Evolutionary conservation across 2,113 vertebrate species (phyloP).

Genomic region (Caranx ignobilis): DNA sequence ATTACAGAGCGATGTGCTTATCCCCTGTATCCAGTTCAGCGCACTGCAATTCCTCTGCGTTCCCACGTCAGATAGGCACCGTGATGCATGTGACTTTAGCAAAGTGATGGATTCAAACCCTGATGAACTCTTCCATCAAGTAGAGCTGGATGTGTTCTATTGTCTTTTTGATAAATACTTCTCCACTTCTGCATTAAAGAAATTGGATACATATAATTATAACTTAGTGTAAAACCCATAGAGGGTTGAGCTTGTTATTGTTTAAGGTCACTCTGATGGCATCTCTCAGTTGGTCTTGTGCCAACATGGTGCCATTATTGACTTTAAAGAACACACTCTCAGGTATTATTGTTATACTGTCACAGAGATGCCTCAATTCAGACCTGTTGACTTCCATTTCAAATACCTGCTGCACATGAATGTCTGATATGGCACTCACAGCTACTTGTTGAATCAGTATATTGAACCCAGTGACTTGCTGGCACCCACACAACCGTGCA

Average conservation of each 20-base stretch:
- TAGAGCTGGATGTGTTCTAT: background rate
- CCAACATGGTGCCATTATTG: constrained; percentile 9
- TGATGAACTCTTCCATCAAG: constrained; percentile 12
- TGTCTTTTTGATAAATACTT: background rate
- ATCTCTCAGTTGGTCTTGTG: background rate
- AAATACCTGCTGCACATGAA: constrained; percentile 58
- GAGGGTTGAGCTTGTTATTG: background rate
- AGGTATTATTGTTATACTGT: constrained; percentile 3
- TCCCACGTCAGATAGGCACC: constrained; percentile 61
- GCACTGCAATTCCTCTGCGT: constrained; percentile 35
- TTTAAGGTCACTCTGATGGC: background rate
- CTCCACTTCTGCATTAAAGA: background rate
- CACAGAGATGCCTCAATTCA: constrained; percentile 30
- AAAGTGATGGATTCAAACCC: constrained; percentile 16
- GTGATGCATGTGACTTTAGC: constrained; percentile 20
- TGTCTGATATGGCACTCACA: constrained; percentile 21
- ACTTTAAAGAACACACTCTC: background rate
- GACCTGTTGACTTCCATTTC: constrained; percentile 25
- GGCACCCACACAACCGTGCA: background rate
- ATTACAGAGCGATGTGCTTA: constrained; percentile 64
- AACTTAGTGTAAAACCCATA: background rate
- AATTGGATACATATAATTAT: background rate
- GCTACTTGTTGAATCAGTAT: background rate
- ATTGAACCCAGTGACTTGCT: background rate
- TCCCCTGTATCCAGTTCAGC: constrained; percentile 53